phyloP scores from a whole-genome alignment of 2,888 invertebrate species.

The Julus scanicus region DNA sequence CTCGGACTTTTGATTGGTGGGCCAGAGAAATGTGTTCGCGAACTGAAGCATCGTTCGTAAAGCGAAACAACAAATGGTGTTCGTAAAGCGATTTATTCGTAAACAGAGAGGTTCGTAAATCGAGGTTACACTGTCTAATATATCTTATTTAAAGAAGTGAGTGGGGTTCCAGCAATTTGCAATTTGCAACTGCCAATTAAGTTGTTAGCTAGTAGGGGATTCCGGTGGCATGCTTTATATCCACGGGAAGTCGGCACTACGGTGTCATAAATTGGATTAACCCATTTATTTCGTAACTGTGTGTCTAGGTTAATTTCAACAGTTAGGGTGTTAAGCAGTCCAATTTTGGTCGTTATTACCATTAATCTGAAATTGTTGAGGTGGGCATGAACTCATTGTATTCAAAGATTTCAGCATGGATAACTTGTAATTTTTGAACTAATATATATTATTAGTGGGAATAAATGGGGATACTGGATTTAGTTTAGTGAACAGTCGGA shows the following conservation, averaged over 20 bases:
- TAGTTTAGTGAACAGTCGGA: conserved; percentile 18
- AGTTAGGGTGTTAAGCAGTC: conserved; percentile 26
- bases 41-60: too few species aligned
- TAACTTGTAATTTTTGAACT: neutral
- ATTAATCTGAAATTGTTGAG: neutral
- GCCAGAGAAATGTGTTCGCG: too few species aligned
- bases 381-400: conserved; percentile 39
- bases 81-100: too few species aligned
- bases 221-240: neutral
- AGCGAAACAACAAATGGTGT: too few species aligned
- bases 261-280: conserved; percentile 43
- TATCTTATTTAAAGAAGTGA: neutral
- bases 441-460: conserved; percentile 34
- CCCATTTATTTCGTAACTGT: conserved; percentile 21
- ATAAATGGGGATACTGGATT: conserved; percentile 28
- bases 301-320: conserved; percentile 38
- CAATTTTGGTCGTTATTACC: neutral
- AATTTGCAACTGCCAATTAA: neutral
- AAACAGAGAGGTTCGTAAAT: too few species aligned
- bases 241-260: neutral
- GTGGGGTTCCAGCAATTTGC: neutral
- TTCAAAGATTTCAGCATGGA: neutral
- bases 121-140: too few species aligned
- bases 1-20: too few species aligned
- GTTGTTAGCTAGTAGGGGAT: neutral